phyloP scores from a whole-genome alignment of 2,888 invertebrate species.

The Schrankia costaestrigalis region DNA sequence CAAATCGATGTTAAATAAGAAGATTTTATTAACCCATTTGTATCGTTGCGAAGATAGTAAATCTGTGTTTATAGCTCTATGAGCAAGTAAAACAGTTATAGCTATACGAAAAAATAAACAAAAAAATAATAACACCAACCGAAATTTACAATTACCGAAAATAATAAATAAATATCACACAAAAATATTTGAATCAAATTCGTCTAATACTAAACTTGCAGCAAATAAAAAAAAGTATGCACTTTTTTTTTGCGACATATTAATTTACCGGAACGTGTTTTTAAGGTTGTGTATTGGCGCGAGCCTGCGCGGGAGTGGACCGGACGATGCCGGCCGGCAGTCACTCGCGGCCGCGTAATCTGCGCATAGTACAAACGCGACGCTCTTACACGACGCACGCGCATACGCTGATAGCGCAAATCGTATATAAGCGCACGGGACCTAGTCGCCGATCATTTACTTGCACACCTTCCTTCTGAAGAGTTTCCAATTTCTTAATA shows the following conservation, averaged over 20 bases:
- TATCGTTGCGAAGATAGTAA: too few relatives aligned
- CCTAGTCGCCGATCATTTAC: conserved; percentile 41
- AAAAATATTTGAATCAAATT: too few relatives aligned
- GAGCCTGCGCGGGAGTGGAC: conserved; percentile 44
- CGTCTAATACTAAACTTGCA: too few relatives aligned
- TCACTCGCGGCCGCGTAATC: conserved; percentile 11
- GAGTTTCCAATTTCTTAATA: conserved; percentile 10
- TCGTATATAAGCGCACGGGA: conserved; percentile 61
- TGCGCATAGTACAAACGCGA: conserved; percentile 58
- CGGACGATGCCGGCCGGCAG: conserved; percentile 37
- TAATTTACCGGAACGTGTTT: conserved; percentile 32
- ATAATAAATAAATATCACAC: too few relatives aligned
- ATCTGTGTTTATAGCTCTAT: too few relatives aligned
- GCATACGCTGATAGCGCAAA: conserved; percentile 52
- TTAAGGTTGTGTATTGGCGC: conserved; percentile 50
- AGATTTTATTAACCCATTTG: too few relatives aligned
- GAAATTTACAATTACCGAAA: too few relatives aligned
- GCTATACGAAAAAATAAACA: too few relatives aligned
- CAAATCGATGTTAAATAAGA: too few relatives aligned
- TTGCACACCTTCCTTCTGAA: conserved; percentile 18
- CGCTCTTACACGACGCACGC: conserved; percentile 65
- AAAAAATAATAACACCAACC: too few relatives aligned
- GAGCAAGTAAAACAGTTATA: too few relatives aligned
- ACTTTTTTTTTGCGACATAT: conserved; percentile 11
- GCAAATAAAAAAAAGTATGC: not conserved